Evolutionary conservation across 2,888 invertebrate species (phyloP), one percentile per base, ranked within the genome.

Genomic region (Cerceris rybyensis): DNA sequence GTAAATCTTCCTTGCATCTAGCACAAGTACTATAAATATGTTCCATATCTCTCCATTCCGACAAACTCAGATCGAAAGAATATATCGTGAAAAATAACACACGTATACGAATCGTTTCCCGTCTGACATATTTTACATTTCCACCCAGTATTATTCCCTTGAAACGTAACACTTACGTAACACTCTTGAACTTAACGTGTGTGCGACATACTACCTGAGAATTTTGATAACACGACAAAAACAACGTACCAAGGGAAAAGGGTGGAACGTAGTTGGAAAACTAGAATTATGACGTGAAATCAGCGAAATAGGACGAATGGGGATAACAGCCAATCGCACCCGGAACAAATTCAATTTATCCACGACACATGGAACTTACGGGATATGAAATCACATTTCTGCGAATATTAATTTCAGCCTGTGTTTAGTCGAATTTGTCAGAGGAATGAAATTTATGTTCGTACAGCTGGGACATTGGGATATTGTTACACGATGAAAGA

Each of bases 371-470:
- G 49, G 43, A 13, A 41, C 46, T 16, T 16, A 61, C 7, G 61
- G 17, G 28, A 61, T 11, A n/a, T n/a, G 59, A 59, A 59, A 59
- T 59, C n/a, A 11, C 43, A 59, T 59, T 59, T 14, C 59, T 59
- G 42, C 43, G 59, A n/a, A 8, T 42, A 59, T 42, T 41, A 42
- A 59, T 42, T 59, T 17, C 55, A n/a, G 41, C 1, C 6, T 13
- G 14, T 14, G 59, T 59, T 41, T 42, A 42, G 8, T 42, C 16
- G 11, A n/a, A 42, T 39, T 13, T 42, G 59, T n/a, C 42, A 14
- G 7, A 42, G 41, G 55, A 57, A 39, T 8, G 17, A 39, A 57
- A 57, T 57, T 57, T 16, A 57, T 57, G 8, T 28, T 28, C 28
- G 28, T 28, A 28, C 28, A 28, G 28, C 28, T 28, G 28, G 28